A percentile compares a stretch with the other conserved stretches of the same genome.
Evolutionary conservation across 2,888 invertebrate genomes (phyloP).

Genomic region (Odontothrips loti): DNA sequence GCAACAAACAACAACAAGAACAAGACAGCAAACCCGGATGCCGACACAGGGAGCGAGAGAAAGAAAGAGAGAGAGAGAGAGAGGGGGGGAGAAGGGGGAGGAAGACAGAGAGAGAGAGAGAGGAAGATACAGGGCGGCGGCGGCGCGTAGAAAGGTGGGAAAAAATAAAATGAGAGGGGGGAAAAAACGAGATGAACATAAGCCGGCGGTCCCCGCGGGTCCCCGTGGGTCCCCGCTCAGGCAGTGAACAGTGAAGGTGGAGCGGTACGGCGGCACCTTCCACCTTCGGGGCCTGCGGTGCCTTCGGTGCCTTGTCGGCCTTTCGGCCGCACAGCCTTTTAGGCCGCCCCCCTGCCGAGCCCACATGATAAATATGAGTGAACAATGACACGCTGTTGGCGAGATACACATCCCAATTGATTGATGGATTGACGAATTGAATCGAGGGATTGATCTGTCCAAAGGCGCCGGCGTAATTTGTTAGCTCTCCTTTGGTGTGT

Average conservation of each 20-base stretch:
- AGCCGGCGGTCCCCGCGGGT: background rate
- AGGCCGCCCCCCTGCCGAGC: background rate
- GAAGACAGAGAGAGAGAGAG: background rate
- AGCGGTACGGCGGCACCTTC: background rate
- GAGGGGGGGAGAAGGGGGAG: background rate
- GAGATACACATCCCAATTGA: background rate
- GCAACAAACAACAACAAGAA: background rate
- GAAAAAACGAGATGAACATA: background rate
- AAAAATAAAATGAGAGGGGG: background rate
- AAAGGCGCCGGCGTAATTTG: background rate
- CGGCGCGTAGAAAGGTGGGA: background rate
- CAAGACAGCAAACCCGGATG: background rate
- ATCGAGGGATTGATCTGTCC: background rate
- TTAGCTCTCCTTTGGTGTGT: background rate
- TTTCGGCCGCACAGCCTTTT: background rate
- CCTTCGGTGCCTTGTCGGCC: background rate
- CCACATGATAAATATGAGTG: background rate
- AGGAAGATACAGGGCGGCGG: background rate
- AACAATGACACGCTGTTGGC: constrained; percentile 18
- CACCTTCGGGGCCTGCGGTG: background rate
- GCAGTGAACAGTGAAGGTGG: background rate
- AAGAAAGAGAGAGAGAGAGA: background rate
- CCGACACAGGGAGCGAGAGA: constrained; percentile 7
- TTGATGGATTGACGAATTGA: constrained; percentile 4
- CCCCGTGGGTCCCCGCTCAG: background rate